Percentiles rank a stretch among this genome's conserved stretches.
phyloP scores from a whole-genome alignment of 2,888 invertebrate genomes.

The Drosophila rellima region DNA sequence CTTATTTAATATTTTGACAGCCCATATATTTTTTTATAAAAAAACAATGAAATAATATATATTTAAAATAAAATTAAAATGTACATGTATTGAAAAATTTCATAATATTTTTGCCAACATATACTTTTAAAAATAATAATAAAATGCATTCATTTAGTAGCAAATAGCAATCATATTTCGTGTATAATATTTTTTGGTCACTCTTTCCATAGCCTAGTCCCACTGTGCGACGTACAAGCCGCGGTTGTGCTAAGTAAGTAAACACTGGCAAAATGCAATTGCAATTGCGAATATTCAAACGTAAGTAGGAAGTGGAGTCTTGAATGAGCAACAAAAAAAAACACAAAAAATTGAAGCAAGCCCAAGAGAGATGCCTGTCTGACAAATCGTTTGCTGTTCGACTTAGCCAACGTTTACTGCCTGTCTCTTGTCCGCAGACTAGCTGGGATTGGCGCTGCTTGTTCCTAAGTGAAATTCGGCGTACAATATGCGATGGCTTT shows the following conservation, averaged over 20 bases:
- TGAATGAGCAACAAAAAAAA: constrained; percentile 65
- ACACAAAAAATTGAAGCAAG: constrained; percentile 12
- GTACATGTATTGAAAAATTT: too few species aligned
- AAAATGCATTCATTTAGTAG: too few species aligned
- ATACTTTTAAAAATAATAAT: too few species aligned
- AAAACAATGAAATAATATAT: too few species aligned
- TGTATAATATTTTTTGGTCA: not conserved
- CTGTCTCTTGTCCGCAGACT: constrained; percentile 26
- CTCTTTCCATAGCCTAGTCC: not conserved
- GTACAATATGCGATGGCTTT: constrained; percentile 61
- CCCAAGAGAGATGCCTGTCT: constrained; percentile 45
- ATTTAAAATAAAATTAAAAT: too few species aligned
- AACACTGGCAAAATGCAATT: constrained; percentile 74
- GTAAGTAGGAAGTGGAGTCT: constrained; percentile 75
- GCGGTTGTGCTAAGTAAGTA: constrained; percentile 64
- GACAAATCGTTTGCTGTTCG: constrained; percentile 75
- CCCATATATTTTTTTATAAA: too few species aligned
- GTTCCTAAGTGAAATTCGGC: constrained; percentile 66
- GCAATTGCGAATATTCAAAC: constrained; percentile 72
- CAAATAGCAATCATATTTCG: too few species aligned
- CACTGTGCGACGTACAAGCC: constrained; percentile 22
- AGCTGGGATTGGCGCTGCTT: constrained; percentile 50
- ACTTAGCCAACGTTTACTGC: constrained; percentile 55
- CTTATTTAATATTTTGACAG: too few species aligned
- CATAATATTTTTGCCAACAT: too few species aligned